Evolutionary conservation across 2,888 invertebrate genomes (phyloP), one percentile per base, ranked within the genome.

Genomic region (Drosophila colorata): DNA sequence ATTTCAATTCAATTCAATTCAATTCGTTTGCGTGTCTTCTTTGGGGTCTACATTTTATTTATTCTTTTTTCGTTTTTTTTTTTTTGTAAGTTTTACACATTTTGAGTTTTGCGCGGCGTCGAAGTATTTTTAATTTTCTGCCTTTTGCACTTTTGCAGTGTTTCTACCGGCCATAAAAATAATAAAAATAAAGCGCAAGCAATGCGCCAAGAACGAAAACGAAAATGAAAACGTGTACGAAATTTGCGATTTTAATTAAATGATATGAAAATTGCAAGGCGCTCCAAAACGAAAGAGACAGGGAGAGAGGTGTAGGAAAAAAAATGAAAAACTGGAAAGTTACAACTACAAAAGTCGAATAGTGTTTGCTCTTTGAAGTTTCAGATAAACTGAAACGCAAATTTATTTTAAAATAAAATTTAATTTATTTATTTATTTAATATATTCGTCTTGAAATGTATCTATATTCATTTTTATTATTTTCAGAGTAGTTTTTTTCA

Each of bases 71-170:
- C 37, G 43, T 55, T 38, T 28, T 38, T 47, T 44, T 56, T 49
- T 58, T 37, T 44, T 18, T 57, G 59, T 61, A 46, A 51, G 59
- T 74, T 41, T 64, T 71, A 68, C 71, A 71, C 60, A 64, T 52
- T 68, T 64, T 65, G 58, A 56, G 58, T 66, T 60, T 61, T 51
- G 53, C 52, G 55, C 80, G 70, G 60, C 78, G 60, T 68, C 67
- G 75, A 80, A 87, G 85, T 85, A 87, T 88, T 86, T 86, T 86
- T 88, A 88, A 86, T 88, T 88, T 86, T 86, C 88, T 88, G 88
- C 72, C 78, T 82, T 84, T 88, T 83, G 79, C 87, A 81, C 86
- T 86, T 72, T 79, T 79, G 70, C 79, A 68, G 68, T 72, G 82
- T 81, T 33, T 33, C 6, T 33, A 71, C 76, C 75, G 74, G 48